Base-by-base conservation (phyloP, 2,888 invertebrate genomes). In the Chaitophorus viminalis region DNA sequence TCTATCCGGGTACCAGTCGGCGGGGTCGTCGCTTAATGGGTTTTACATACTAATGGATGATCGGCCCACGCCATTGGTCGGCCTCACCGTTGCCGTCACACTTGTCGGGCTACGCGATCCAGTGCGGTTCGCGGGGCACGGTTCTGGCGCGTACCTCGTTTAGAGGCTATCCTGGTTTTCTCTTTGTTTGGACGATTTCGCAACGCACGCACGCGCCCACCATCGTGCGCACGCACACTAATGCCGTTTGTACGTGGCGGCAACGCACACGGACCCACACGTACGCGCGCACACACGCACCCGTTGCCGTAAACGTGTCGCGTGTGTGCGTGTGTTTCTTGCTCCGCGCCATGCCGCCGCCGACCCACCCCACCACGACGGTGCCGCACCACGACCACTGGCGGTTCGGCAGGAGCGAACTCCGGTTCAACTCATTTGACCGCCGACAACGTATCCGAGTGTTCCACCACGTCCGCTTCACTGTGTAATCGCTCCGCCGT, bases 91-190 rank as follows among this genome's bases (percentile, higher is more conserved):
- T 72, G 79, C 52, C 52, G 70, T 1, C 52, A 18, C 9, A 17
- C 3, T 60, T 60, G 25, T 0, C 2, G 0, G 76, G 1, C 25
- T 60, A 14, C n/a, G 2, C 1, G 25, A 1, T 65, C 14, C n/a
- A 25, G 17, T 0, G 29, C 65, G 68, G 84, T 14, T 17, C 46
- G 46, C 65, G 76, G 75, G 29, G 33, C 0, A 4, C 65, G 18
- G 46, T 39, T 33, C 18, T 36, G 78, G 6, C 18, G 0, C 78
- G 86, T 86, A 86, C 86, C 86, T 60, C 72, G 86, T 21, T 25
- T 29, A 86, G 87, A 87, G 87, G 87, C 79, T 87, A 79, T 36
- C 60, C 72, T 86, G 85, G 86, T 86, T 78, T 52, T 52, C 36
- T 68, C 78, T 79, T 75, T 79, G 76, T 77, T 78, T 31, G 60